Evolutionary conservation across 1,140 invertebrate species (phyloP), one percentile per base, ranked within the genome.

Genomic region (Drosophila bocki): DNA sequence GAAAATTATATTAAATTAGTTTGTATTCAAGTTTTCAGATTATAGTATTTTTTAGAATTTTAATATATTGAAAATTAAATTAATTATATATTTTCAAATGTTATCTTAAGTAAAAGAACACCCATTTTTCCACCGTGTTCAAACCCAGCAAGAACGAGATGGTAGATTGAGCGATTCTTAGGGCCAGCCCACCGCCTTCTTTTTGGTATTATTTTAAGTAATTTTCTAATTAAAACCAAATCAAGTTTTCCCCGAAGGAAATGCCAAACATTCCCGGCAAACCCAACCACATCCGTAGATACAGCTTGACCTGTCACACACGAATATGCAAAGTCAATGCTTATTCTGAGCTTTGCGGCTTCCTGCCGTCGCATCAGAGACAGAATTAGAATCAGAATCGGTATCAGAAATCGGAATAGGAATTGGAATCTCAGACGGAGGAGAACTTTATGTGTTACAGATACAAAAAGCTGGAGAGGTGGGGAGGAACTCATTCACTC

Each of bases 131-230:
- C 63, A 17, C 61, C 37, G 64, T 67, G 72, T 56, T 61, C 37
- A 1, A 32, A 8, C 1, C 51, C 15, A 51, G 22, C 37, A 60
- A 50, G 35, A 29, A 29, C 42, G n/a, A 50, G 65, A 60, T 50
- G 54, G 54, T 51, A 81, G 84, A 87, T 87, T 87, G 84, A 87
- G 84, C 84, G 84, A 87, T 87, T 87, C 80, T 50, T 79, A 78
- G 83, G 77, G 77, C 63, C 80, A 50, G 65, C 72, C 83, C 80
- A 87, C 80, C 78, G 80, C 81, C 85, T 84, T 84, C 71, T 76
- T 76, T 87, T 87, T 75, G 76, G 81, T 87, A 84, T 87, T 87
- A 87, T 78, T 88, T 87, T 84, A 90, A 87, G 82, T 80, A 87
- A 90, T 84, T 84, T 85, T 78, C 80, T 86, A 85, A 85, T 85